phyloP scores from a whole-genome alignment of 2,888 invertebrate genomes.

The Eledone cirrhosa region DNA sequence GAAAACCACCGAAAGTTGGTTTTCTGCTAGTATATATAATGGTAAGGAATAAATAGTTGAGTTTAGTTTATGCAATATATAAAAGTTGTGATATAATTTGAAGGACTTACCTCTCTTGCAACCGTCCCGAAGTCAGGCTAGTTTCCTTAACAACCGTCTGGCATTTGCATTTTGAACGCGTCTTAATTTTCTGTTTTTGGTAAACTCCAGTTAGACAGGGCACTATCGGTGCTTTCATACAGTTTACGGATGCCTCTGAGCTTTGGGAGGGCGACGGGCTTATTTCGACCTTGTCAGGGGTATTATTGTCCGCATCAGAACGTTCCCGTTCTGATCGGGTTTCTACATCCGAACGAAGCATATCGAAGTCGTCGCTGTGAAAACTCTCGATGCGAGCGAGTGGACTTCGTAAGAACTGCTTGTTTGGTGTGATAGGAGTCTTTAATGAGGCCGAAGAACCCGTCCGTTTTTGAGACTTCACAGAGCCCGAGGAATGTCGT shows the following conservation, averaged over 20 bases:
- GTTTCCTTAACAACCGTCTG: slow-evolving; percentile 23
- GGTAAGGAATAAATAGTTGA: no score
- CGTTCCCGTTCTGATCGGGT: slow-evolving; percentile 8
- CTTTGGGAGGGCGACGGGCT: slow-evolving; percentile 42
- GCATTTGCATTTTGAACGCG: slow-evolving; percentile 28
- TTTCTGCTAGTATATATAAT: no score
- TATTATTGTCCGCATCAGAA: slow-evolving; percentile 30
- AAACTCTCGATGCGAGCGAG: slow-evolving; percentile 60
- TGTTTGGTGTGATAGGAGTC: slow-evolving; percentile 56
- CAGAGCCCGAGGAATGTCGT: slow-evolving; percentile 26
- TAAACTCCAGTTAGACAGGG: slow-evolving; percentile 47
- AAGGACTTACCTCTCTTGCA: slow-evolving; percentile 28
- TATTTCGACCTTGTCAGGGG: slow-evolving; percentile 40
- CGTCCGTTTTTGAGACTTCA: slow-evolving; percentile 27
- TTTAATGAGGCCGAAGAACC: slow-evolving; percentile 38
- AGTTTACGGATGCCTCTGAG: slow-evolving; percentile 43
- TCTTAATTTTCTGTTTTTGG: slow-evolving; percentile 26
- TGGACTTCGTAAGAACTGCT: slow-evolving; percentile 42
- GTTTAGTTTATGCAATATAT: no score
- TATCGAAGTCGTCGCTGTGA: slow-evolving; percentile 61
- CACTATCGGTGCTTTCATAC: slow-evolving; percentile 56
- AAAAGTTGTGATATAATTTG: neutral
- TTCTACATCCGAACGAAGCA: slow-evolving; percentile 39
- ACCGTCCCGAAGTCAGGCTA: neutral
- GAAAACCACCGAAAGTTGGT: no score